Base-by-base conservation (phyloP, 1,140 invertebrate species). In the Euborellia annulipes region DNA sequence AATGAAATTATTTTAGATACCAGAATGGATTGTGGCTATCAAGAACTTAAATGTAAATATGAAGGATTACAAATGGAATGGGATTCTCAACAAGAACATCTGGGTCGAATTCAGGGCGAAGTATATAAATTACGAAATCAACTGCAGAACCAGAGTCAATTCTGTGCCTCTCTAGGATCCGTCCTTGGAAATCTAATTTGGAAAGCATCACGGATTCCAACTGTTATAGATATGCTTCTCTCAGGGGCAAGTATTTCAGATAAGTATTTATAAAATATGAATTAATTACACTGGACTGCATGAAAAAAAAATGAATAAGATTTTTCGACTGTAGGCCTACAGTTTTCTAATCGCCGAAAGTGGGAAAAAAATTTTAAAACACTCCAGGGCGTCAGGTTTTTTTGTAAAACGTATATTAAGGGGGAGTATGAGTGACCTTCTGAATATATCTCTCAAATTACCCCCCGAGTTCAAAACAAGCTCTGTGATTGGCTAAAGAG, bases 151-250 rank as follows among this genome's bases (percentile, higher is more conserved):
- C 62, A 66, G 41, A 63, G 58, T 43, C 55, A 56, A 32, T 67
- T 61, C 53, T 63, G 60, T 45, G 56, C 62, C 21, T 59, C 53
- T 36, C 53, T 67, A 8, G 64, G 65, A 7, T 54, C 62, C 34
- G 56, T 61, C 30, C 48, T 63, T 50, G 57, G 62, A 9, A 61
- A 56, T 43, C 49, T 67, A 8, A 46, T 62, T 17, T 67, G 65
- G 62, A 58, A 58, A 40, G 58, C 62, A 6, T 65, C 65, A 4
- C 48, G 52, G 30, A 50, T 55, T 19, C 54, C 59, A 3, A 36
- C 56, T 41, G 55, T 61, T 4, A 51, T 63, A 14, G 57, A 65
- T 3, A 34, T 54, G 14, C 57, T 65, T 55, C 44, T 65, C 4
- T 52, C 55, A 9, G 53, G 51, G 41, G 64, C 65, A 54, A 54